Evolutionary conservation across 2,797 vertebrate genomes (phyloP).

Genomic region (Apodemus agrarius): DNA sequence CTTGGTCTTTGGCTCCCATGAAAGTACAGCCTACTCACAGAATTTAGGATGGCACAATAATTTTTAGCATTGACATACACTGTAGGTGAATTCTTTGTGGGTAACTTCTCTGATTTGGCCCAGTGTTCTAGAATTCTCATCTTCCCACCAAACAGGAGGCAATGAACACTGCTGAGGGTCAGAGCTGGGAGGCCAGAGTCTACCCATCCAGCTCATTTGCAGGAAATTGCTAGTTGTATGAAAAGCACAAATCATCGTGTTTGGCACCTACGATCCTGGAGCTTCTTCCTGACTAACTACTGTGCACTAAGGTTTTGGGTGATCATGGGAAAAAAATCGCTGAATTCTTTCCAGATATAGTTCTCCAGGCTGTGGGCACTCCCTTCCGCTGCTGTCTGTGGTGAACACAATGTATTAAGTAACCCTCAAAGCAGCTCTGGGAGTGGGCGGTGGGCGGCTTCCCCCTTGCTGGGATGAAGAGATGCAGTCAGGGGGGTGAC

Average conservation of each 20-base stretch:
- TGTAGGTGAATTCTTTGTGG: not conserved
- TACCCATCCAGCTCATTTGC: constrained; percentile 4
- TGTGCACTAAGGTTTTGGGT: not conserved
- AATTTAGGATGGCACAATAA: not conserved
- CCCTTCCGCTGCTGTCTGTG: not conserved
- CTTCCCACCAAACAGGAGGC: not conserved
- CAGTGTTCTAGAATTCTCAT: not conserved
- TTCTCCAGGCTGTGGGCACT: constrained; percentile 41
- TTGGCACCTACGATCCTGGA: not conserved
- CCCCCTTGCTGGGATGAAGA: constrained; percentile 48
- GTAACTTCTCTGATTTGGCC: not conserved
- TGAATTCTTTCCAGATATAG: constrained; percentile 6
- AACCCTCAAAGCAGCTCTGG: not conserved
- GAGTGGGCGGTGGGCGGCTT: not conserved
- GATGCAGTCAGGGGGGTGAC: not conserved
- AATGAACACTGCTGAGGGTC: not conserved
- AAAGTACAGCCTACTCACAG: not conserved
- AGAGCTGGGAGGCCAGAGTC: constrained; percentile 14
- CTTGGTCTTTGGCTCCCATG: constrained; percentile 22
- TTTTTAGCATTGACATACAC: not conserved
- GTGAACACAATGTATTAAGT: not conserved
- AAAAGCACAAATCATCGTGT: constrained; percentile 21
- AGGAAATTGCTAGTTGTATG: constrained; percentile 67
- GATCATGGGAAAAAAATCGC: constrained; percentile 31
- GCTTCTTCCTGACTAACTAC: not conserved